Base-by-base conservation (phyloP, 2,113 vertebrate genomes). In the Stercorarius parasiticus region DNA sequence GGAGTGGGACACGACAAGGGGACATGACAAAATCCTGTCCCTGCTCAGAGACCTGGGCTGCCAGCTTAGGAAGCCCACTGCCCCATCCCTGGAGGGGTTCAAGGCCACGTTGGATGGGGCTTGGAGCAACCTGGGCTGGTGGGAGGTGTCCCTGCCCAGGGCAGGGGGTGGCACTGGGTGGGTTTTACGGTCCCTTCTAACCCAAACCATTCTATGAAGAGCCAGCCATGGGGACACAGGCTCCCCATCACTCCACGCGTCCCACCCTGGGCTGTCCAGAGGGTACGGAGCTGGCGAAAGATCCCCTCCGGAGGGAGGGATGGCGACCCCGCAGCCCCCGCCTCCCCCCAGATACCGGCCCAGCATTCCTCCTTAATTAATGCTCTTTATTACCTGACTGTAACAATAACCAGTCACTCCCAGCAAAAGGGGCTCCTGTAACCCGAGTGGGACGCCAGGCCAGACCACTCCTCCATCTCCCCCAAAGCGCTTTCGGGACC, bases 331-430 rank as follows among this genome's bases (percentile, higher is more conserved):
- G 1, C 32, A 82, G 93, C 50, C 79, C 53, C 67, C 19, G 2
- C 20, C 45, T 93, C 85, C 49, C 78, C 58, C 26, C 53, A 88
- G 93, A 94, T 49, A 45, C 49, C 3, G 2, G 73, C 58, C 94
- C 85, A 49, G 91, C 95, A 97, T 98, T 97, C 95, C 95, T 96
- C 85, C 59, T 90, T 97, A 95, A 97, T 97, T 90, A 97, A 97
- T 20, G 72, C 92, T 86, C 96, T 98, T 98, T 98, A 98, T 97
- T 98, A 98, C 97, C 98, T 98, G 98, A 58, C 93, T 56, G 62
- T 94, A 98, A 98, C 95, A 93, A 97, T 95, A 97, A 95, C 93
- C 98, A 98, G 98, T 76, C 40, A 1, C 95, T 79, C 93, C 80
- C 83, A 38, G 82, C 52, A 89, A 43, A 70, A 3, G 25, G 19